Conservation (phyloP, 2,797 vertebrate genomes). For the Sylvia borin region DNA sequence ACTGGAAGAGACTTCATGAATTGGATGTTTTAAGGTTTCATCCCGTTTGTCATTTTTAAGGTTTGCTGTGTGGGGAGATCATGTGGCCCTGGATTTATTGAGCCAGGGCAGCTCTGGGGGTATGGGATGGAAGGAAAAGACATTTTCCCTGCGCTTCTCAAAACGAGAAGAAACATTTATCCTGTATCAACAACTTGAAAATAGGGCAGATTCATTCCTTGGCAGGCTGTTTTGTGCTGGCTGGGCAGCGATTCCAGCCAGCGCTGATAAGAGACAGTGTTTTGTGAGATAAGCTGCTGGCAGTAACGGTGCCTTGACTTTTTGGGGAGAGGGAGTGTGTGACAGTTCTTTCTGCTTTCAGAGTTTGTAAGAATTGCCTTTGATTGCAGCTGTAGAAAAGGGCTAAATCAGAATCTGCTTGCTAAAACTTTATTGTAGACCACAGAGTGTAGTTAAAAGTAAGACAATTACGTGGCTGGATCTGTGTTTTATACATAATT, state of each 20-base stretch:
- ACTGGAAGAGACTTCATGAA: background rate
- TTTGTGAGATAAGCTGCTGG: slow-evolving; percentile 6
- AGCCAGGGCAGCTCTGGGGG: background rate
- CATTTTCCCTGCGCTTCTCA: background rate
- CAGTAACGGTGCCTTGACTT: background rate
- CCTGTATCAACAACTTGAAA: background rate
- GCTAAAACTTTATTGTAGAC: background rate
- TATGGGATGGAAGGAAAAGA: background rate
- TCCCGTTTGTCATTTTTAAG: background rate
- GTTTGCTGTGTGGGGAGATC: background rate
- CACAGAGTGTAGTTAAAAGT: background rate
- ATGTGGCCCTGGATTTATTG: background rate
- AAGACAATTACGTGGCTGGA: background rate
- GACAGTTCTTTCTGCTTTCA: background rate
- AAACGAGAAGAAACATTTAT: background rate
- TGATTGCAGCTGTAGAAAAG: background rate
- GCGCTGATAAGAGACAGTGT: background rate
- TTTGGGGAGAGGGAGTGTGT: background rate
- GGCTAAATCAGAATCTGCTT: background rate
- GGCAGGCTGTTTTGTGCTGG: background rate
- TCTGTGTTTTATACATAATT: background rate
- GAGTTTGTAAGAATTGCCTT: background rate
- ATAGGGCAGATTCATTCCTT: background rate
- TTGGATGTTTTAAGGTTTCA: background rate
- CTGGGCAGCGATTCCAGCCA: background rate